Evolutionary conservation across 2,888 invertebrate genomes (phyloP), one percentile per base, ranked within the genome.

Genomic region (Choreutis nemorana): DNA sequence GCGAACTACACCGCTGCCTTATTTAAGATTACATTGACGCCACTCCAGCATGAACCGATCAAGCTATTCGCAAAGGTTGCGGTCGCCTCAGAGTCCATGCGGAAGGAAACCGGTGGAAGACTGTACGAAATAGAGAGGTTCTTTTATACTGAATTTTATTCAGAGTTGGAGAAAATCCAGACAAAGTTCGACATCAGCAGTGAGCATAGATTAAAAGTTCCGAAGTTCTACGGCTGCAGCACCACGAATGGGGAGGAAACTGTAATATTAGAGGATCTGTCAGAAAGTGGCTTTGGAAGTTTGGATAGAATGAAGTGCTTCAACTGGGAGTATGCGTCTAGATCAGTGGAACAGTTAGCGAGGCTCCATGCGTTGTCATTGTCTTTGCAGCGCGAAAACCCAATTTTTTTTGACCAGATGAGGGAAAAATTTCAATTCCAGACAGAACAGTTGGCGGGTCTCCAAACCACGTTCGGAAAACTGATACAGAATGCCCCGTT

Each of bases 1-100:
- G 54, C 50, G 1, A 63, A 62, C 35, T 57, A 49, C 31, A 59
- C 62, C 3, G 57, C 63, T 2, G 38, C 37, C 0, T 37, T 63
- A 2, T 60, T 40, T 27, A 35, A 43, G 8, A 42, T 41, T 2
- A 48, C 41, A 1, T 32, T 58, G 4, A 29, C 33, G 4, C 29
- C 35, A 2, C 30, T 31, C 2, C 24, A 31, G 1, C 38, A 34
- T 23, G 32, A 45, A 9, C 36, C 46, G 5, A 31, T 59, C 3
- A 43, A 56, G 4, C 40, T 61, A 2, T 64, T 64, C 39, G 57
- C 55, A 0, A 64, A 64, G 48, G 48, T 59, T 3, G 59, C 55
- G 2, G 39, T 39, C 14, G 23, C 16, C 2, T 57, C n/a, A 40
- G 1, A 40, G 47, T 3, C 27, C 54, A 13, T 41, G 56, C 0